Conservation (phyloP, 2,113 vertebrate genomes). For the Vulpes ferrilata region DNA sequence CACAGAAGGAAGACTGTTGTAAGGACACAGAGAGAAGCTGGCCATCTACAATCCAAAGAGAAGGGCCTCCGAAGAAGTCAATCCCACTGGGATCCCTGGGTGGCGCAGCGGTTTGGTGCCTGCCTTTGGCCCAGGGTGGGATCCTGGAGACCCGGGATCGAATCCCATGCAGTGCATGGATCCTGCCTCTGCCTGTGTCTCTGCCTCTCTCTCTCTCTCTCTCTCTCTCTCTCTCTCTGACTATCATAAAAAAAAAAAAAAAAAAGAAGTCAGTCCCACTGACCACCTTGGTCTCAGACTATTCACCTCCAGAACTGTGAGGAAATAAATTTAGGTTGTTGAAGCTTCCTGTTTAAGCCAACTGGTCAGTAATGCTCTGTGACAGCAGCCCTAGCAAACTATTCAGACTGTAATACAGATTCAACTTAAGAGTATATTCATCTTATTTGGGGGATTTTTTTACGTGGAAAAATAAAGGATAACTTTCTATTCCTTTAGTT, state of each 20-base stretch:
- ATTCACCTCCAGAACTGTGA: neutral
- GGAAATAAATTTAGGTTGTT: neutral
- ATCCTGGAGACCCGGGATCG: too few species aligned
- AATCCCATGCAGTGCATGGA: too few species aligned
- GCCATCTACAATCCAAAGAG: neutral
- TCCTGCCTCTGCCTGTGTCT: too few species aligned
- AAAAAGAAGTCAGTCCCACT: neutral
- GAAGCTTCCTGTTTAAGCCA: neutral
- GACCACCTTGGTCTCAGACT: neutral
- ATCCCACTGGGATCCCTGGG: neutral
- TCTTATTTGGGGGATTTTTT: neutral
- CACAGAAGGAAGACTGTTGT: neutral
- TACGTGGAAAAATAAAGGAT: neutral
- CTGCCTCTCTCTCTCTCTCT: too few species aligned
- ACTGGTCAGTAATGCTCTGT: neutral
- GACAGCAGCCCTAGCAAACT: neutral
- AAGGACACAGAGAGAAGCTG: neutral
- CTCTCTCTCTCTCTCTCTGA: too few species aligned
- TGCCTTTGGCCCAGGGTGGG: too few species aligned
- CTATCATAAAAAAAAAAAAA: too few species aligned
- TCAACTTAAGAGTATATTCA: neutral
- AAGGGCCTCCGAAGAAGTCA: neutral
- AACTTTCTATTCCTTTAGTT: slow-evolving; percentile 19
- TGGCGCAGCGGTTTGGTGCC: too few species aligned
- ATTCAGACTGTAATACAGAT: slow-evolving; percentile 3